A percentile compares a stretch with the other conserved stretches of the same genome.
These are phyloP conservation scores for Coregonus suidteri DNA, from an alignment of 2,797 vertebrate genomes.

Conservation along the genomic window DNA sequence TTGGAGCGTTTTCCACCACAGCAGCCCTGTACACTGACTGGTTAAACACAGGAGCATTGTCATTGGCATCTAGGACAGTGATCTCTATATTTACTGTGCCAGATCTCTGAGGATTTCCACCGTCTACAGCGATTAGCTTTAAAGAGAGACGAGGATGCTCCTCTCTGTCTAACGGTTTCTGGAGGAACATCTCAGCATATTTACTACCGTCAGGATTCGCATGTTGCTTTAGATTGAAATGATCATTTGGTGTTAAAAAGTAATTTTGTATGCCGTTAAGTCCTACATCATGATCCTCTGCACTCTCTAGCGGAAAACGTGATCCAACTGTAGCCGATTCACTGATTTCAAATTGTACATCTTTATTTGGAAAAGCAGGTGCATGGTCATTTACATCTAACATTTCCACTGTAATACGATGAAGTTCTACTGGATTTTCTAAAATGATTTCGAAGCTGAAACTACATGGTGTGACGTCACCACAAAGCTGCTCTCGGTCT, in stretches of 20 bases:
- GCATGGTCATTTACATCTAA: constrained; percentile 63
- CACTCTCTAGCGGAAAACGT: constrained; percentile 54
- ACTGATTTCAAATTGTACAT: constrained; percentile 47
- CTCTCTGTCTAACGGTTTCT: constrained; percentile 43
- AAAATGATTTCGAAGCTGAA: constrained; percentile 70
- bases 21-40: constrained; percentile 20
- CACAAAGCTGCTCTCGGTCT: constrained; percentile 69
- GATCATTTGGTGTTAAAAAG: constrained; percentile 41
- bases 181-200: constrained; percentile 34
- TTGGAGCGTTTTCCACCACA: constrained; percentile 13
- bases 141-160: constrained; percentile 14
- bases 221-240: constrained; percentile 57
- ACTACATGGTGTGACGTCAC: constrained; percentile 64
- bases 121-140: constrained; percentile 35
- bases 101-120: constrained; percentile 25
- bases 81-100: constrained; percentile 17
- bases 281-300: constrained; percentile 64
- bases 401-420: constrained; percentile 57
- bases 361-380: constrained; percentile 51
- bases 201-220: constrained; percentile 20
- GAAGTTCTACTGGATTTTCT: constrained; percentile 68
- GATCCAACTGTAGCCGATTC: constrained; percentile 56
- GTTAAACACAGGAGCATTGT: constrained; percentile 27
- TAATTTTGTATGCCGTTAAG: constrained; percentile 59
- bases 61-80: constrained; percentile 24